Base-by-base conservation (phyloP, 2,888 invertebrate species). In the Leptopilina drosophilae region DNA sequence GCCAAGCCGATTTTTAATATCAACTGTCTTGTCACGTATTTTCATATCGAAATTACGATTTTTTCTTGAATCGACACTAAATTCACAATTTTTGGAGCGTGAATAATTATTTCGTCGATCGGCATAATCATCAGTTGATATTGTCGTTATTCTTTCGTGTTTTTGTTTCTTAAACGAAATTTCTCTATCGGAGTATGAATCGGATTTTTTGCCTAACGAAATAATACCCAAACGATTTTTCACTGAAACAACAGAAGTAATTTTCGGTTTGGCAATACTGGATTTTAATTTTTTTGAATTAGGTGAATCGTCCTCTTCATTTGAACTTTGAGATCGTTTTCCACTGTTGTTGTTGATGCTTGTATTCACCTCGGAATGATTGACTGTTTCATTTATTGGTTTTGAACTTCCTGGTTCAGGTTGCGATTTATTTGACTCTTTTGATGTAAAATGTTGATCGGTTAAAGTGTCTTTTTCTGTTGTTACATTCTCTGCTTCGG, bases 301-400 rank as follows among this genome's bases (percentile, higher is more conserved):
- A 15, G 53, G 80, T 6, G 15, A 11, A 14, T 73, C 66, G 0
- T 80, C 81, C 9, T 84, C 83, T n/a, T 81, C 80, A 33, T 76
- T 78, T 8, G 82, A 82, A 4, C 76, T 1, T 80, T 78, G 2
- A 80, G 80, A 90, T 93, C 87, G 92, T 93, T 92, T 33, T 87
- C 82, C 81, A 92, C 81, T 0, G 40, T 92, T 33, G 40, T 92
- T 33, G 26, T 92, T 92, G 56, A 92, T 92, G 85, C 92, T 92
- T 2, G 89, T 83, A 82, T 91, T 89, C 14, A 77, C 77, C 9
- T 62, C 81, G 92, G 65, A 42, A 42, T 62, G 46, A 42, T 46
- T 26, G 20, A 69, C 42, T 20, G 9, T 82, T 64, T 83, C 84
- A 91, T 8, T 91, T 75, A 56, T 92, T 92, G 33, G 81, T 78